These are phyloP conservation scores for Acestrorhynchus altus DNA, from an alignment of 2,797 vertebrate species.

Conservation along the genomic window DNA sequence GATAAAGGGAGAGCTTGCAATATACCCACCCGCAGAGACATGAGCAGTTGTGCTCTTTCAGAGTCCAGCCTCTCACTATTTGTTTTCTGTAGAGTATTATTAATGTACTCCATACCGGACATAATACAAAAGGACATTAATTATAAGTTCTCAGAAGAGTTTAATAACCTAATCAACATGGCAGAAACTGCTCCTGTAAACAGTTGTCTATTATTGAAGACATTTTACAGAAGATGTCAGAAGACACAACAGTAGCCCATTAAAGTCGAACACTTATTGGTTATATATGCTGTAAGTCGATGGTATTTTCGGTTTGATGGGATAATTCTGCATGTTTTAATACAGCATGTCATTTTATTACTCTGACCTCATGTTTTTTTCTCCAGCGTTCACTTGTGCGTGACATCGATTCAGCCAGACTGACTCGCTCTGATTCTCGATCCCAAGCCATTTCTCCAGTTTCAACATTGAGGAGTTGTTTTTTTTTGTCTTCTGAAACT, in stretches of 20 bases:
- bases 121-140: too few species aligned
- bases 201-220: too few species aligned
- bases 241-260: neutral
- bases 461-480: conserved; percentile 22
- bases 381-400: neutral
- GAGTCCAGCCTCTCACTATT: too few species aligned
- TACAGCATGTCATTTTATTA: conserved; percentile 25
- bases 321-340: conserved; percentile 3
- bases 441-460: conserved; percentile 20
- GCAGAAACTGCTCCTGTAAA: too few species aligned
- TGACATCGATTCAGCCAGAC: conserved; percentile 32
- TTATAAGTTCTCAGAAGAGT: too few species aligned
- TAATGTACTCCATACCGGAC: too few species aligned
- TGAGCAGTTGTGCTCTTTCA: too few species aligned
- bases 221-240: too few species aligned
- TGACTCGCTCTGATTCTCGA: neutral
- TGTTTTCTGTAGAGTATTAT: too few species aligned
- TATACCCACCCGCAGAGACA: too few species aligned
- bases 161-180: too few species aligned
- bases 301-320: neutral
- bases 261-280: neutral
- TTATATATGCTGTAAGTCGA: neutral
- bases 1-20: too few species aligned
- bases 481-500: neutral
- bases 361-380: conserved; percentile 8